These are phyloP conservation scores for Parotia lawesii DNA, from an alignment of 2,113 vertebrate species.

Conservation along the genomic window DNA sequence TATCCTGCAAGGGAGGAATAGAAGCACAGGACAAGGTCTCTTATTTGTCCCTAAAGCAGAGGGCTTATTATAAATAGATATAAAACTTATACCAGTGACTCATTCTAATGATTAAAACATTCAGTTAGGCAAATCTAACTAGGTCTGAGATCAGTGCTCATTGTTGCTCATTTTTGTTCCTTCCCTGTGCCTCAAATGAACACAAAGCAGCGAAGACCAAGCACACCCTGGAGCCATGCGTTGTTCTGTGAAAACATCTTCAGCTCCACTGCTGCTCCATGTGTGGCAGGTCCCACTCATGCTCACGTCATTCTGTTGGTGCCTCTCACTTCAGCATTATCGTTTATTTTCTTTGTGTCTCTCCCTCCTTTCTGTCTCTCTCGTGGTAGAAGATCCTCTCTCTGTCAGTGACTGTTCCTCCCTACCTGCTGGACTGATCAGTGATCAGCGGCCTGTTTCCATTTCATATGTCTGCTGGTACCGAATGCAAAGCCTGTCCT, in stretches of 20 bases:
- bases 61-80: background rate
- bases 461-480: conserved; percentile 84
- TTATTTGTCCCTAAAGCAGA: background rate
- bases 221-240: background rate
- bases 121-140: background rate
- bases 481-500: conserved; percentile 83
- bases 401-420: conserved; percentile 79
- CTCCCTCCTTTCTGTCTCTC: conserved; percentile 70
- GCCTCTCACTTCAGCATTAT: conserved; percentile 53
- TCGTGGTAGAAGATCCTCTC: conserved; percentile 81
- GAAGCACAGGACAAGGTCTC: background rate
- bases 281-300: background rate
- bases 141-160: background rate
- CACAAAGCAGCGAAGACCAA: background rate
- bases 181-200: background rate
- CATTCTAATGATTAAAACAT: background rate
- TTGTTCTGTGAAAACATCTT: conserved; percentile 14
- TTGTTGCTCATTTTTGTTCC: background rate
- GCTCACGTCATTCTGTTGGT: conserved; percentile 13
- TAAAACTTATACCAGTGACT: background rate
- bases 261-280: conserved; percentile 27
- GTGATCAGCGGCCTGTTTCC: conserved; percentile 81
- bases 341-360: conserved; percentile 68
- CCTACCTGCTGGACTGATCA: conserved; percentile 76
- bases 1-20: background rate